Base-by-base conservation (phyloP, 2,888 invertebrate species). In the Lepidonotus clava region DNA sequence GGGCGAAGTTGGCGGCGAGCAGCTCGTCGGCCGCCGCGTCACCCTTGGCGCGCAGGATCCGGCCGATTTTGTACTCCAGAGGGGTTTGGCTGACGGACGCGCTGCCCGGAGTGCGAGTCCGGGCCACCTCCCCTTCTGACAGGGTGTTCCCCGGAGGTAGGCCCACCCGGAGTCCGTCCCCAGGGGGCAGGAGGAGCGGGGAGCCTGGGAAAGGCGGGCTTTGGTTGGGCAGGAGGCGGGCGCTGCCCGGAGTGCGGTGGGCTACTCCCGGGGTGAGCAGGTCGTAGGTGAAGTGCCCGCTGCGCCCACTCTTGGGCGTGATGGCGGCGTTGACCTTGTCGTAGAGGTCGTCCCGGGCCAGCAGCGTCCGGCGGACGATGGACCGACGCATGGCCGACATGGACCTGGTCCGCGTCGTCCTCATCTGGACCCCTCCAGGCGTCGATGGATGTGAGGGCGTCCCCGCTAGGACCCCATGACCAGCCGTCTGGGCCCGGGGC, bases 21-120 rank as follows among this genome's bases (percentile, higher is more conserved):
- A 80, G 41, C 14, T 46, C 46, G 24, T 41, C 80, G 24, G 41
- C 51, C 46, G 46, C 28, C 28, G n/a, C 28, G 32, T 80, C 80
- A 28, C 80, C 80, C 41, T 24, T 80, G 46, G 80, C 80, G 5
- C 80, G 41, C 2, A 80, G 80, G n/a, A 46, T 46, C 0, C 41
- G 41, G 24, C 46, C 80, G 24, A 80, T 41, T 24, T 80, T 41
- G 28, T 80, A 46, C 46, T 80, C 80, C 4, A 80, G 46, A 0
- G 71, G 71, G 5, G 56, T 56, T 24, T 56, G 21, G 24, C 56
- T n/a, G 56, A 11, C 5, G 56, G 56, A 8, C 56, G 21, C 14
- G 14, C 21, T 5, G 24, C 56, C 24, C 14, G 56, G 24, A n/a
- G 18, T n/a, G 56, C 5, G 56, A n/a, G 18, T n/a, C 14, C 5